Evolutionary conservation across 1,140 invertebrate genomes (phyloP), one percentile per base, ranked within the genome.

Genomic region (Philotrypesis tridentata): DNA sequence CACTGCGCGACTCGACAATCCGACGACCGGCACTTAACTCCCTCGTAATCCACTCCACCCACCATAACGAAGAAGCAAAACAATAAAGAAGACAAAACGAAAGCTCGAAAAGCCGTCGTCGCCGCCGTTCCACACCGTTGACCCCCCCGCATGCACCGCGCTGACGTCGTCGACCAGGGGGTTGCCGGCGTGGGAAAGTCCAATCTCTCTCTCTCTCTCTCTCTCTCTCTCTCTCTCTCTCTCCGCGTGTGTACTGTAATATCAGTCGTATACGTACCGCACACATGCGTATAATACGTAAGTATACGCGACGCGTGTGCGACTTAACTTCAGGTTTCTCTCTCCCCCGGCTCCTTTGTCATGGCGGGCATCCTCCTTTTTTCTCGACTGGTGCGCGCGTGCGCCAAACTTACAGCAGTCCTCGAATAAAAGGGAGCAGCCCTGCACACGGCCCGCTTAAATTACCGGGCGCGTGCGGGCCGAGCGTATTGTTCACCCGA

Each of bases 141-240:
- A 14, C 12, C 48, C 48, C 33, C n/a, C 67, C 27, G 31, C 67
- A 31, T 23, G 23, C 23, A 40, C 5, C 71, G 23, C 43, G 7
- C 68, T 14, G 8, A 29, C 11, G 70, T 12, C 37, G 70, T 9
- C 23, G 37, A 43, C 70, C 0, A 65, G 74, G 74, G 74, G 55
- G 74, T 65, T 33, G 61, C 21, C 17, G 37, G 31, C 72, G 74
- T 76, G 74, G 29, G 60, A 76, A 73, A 73, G 31, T 6, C 68
- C 0, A 21, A 3, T 71, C 68, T 31, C 61, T 55, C 48, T n/a
- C 27, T 70, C 33, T 48, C 21, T 48, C n/a, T 71, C 68, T 31
- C 61, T 55, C 48, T n/a, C 27, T 70, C 33, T 48, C 21, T 48
- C n/a, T 71, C 68, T 31, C 61, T 55, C 48, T n/a, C 27, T 70